Evolutionary conservation across 2,888 invertebrate genomes (phyloP).

Genomic region (Exocentrus adspersus): DNA sequence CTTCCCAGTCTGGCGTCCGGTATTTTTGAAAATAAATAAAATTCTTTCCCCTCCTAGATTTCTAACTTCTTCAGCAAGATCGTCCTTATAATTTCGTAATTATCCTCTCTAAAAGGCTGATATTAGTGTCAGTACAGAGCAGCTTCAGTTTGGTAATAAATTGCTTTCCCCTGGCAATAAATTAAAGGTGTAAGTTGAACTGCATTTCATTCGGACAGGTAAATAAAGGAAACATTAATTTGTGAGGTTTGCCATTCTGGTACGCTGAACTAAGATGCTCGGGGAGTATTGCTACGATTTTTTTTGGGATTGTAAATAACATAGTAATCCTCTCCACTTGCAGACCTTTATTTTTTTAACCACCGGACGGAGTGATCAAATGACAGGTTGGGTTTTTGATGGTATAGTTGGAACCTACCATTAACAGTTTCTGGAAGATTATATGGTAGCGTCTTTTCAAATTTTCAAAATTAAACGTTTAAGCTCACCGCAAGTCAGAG

Average conservation of each 20-base stretch:
- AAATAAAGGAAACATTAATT: slow-evolving; percentile 43
- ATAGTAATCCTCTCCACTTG: too few relatives aligned
- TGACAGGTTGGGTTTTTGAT: slow-evolving; percentile 44
- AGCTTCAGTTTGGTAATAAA: slow-evolving; percentile 38
- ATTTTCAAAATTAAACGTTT: slow-evolving; percentile 43
- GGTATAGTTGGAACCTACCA: slow-evolving; percentile 39
- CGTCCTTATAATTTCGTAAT: too few relatives aligned
- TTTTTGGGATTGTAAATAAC: too few relatives aligned
- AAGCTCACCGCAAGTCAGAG: slow-evolving; percentile 36
- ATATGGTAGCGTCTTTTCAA: slow-evolving; percentile 40
- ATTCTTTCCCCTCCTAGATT: too few relatives aligned
- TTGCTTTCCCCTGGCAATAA: slow-evolving; percentile 41
- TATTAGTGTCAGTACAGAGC: slow-evolving; percentile 27
- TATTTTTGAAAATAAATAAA: too few relatives aligned
- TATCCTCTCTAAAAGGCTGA: background rate
- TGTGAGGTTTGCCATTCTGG: slow-evolving; percentile 26
- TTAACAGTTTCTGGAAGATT: slow-evolving; percentile 48
- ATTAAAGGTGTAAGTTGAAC: slow-evolving; percentile 44
- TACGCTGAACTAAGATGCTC: background rate
- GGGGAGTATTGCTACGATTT: too few relatives aligned
- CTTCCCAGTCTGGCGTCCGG: too few relatives aligned
- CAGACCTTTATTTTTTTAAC: too few relatives aligned
- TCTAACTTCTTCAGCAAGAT: too few relatives aligned
- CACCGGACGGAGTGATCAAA: slow-evolving; percentile 19
- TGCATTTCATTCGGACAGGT: slow-evolving; percentile 41